A percentile compares a stretch with the other conserved stretches of the same genome.
Conservation (phyloP, 2,797 vertebrate species). For the Arrhamphus sclerolepis region DNA sequence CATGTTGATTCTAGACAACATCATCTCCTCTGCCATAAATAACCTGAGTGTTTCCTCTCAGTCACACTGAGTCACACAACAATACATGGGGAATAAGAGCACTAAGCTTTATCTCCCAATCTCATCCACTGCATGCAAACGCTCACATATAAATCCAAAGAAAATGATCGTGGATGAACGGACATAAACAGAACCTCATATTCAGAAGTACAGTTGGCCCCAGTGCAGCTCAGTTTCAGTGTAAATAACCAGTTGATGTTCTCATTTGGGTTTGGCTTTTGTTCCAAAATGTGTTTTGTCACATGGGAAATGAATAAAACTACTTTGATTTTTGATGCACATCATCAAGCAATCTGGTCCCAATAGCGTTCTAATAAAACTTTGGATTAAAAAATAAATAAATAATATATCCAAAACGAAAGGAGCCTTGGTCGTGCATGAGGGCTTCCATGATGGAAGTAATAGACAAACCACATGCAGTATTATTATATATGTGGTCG, state of each 20-base stretch:
- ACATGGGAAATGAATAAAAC: conserved; percentile 25
- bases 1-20: conserved; percentile 79
- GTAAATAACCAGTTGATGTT: conserved; percentile 47
- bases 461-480: conserved; percentile 53
- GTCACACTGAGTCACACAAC: conserved; percentile 68
- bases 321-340: conserved; percentile 68
- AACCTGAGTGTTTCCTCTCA: conserved; percentile 71
- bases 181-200: conserved; percentile 49
- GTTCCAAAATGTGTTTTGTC: conserved; percentile 40
- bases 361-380: conserved; percentile 61
- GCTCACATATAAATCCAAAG: conserved; percentile 19
- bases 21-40: conserved; percentile 73
- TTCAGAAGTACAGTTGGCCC: conserved; percentile 50
- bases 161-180: conserved; percentile 32
- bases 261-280: conserved; percentile 36
- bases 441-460: conserved; percentile 60
- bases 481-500: conserved; percentile 39
- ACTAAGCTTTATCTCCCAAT: conserved; percentile 61
- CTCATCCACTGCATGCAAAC: conserved; percentile 47
- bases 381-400: conserved; percentile 23
- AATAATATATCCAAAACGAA: conserved; percentile 42
- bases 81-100: conserved; percentile 67
- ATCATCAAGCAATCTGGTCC: conserved; percentile 43
- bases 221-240: conserved; percentile 39
- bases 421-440: conserved; percentile 32